Base-by-base conservation (phyloP, 2,888 invertebrate species). In the Spisula solida region DNA sequence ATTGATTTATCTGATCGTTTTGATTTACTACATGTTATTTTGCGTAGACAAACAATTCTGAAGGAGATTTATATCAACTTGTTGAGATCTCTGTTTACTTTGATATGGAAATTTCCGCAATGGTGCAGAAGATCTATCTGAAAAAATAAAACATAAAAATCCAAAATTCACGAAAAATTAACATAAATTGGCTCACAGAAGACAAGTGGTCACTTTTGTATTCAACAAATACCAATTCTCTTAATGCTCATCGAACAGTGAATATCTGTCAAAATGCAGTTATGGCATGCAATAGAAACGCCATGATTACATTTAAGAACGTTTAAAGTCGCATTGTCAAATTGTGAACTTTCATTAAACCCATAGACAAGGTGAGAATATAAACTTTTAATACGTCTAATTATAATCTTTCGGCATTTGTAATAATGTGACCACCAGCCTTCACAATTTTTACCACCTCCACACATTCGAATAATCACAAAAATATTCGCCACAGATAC, bases 81-180 rank as follows among this genome's bases (percentile, higher is more conserved):
- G 31, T 34, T 60, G n/a, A 60, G 34, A 1, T 75, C 55, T 41
- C 47, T 83, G 25, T 82, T 83, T 83, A 83, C 83, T 83, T 48
- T 48, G 20, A 51, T 83, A 83, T 31, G 48, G 83, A 75, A 83
- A 83, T 83, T 83, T 83, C 83, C 75, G 56, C 16, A 83, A 48
- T 75, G 51, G 70, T 25, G 83, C 82, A 31, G 83, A 83, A 29
- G 83, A 75, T 75, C 75, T 31, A 75, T 75, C 75, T 75, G 75
- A 75, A 75, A 75, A 75, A 75, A 34, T 34, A 75, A 75, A 75
- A 75, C 31, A 75, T 25, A 34, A 75, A 75, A 29, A 75, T 75
- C 75, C 31, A 75, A 75, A 75, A 31, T 25, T 75, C 75, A 75
- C 75, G 31, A 18, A 75, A 66, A 25, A 5, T 5, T 66, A 66